Base-by-base conservation (phyloP, 2,888 invertebrate genomes). In the Aquatica leii region DNA sequence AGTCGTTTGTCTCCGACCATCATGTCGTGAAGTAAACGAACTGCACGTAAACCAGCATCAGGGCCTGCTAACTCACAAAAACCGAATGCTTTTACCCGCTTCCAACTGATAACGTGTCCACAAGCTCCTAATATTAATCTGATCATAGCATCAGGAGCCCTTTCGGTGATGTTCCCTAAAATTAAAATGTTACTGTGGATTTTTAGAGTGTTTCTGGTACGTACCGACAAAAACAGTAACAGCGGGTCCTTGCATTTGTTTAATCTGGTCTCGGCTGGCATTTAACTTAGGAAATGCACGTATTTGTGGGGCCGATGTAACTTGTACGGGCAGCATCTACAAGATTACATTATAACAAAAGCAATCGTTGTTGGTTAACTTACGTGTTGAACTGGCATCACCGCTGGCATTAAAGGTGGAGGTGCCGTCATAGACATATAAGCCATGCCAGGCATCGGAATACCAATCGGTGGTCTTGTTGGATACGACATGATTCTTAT, bases 61-160 rank as follows among this genome's bases (percentile, higher is more conserved):
- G 98, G 97, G 62, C 94, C 92, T 70, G 94, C 95, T 82, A 95
- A 95, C 84, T 98, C 98, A 84, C 98, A 97, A 84, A 98, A 99
- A 8, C 98, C 98, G 83, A 98, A 98, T 1, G 95, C 95, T 80
- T 96, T 95, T 14, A 98, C 97, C 64, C 98, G 87, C 83, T 98
- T 98, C 99, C 99, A 99, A 74, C 92, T 94, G 11, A 95, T 86
- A 52, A 99, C 96, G 66, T 92, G 91, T 2, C 99, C 99, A 84
- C 98, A 98, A 57, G 95, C 91, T 77, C 91, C 90, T 55, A 99
- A 85, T 77, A 99, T 90, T 73, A 94, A 92, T 71, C 97, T 89
- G 37, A 99, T 91, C 92, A 99, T 94, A 8, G 92, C 88, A 82
- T 99, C 98, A 0, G 97, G 96, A 40, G 96, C 97, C 73, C 93